Evolutionary conservation across 2,797 vertebrate species (phyloP), one percentile per base, ranked within the genome.

Genomic region (Enteromius paludinosus): DNA sequence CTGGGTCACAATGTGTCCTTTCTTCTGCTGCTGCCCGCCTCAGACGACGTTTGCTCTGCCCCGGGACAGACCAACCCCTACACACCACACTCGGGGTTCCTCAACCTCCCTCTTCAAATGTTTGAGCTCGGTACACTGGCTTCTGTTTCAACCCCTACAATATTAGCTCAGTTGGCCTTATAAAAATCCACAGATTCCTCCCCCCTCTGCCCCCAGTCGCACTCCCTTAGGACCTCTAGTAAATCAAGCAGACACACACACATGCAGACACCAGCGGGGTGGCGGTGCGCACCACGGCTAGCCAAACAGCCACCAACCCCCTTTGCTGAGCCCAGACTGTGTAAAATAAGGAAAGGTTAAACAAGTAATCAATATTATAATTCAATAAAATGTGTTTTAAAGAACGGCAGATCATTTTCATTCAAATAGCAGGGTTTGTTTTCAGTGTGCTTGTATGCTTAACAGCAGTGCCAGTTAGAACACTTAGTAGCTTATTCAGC

Each of bases 71-170:
- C 96, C 94, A 98, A 97, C 95, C 96, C 96, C 91, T 98, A 97
- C 96, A 96, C 95, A 89, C 95, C 93, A 20, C 96, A 97, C 93
- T 95, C 97, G 76, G 97, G 97, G 84, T 99, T 98, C 94, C 97
- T 99, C 90, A 96, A 98, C 95, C 96, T 99, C 89, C 98, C 98
- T 84, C 96, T 99, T 94, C 98, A 99, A 94, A 99, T 98, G 97
- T 99, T 99, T 90, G 98, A 99, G 93, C 96, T 99, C 12, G 98
- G 98, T 99, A 97, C 94, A 95, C 93, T 95, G 94, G 92, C 94
- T 95, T 88, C 87, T 94, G 92, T 92, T 94, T 94, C 94, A 93
- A 94, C 94, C 87, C 78, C 76, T 95, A 94, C 94, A 95, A 94
- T 96, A 95, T 95, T 95, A 96, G 92, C 92, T 92, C 93, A 94